These are phyloP conservation scores for Sardinella longiceps DNA, from an alignment of 2,797 vertebrate species.

Conservation along the genomic window DNA sequence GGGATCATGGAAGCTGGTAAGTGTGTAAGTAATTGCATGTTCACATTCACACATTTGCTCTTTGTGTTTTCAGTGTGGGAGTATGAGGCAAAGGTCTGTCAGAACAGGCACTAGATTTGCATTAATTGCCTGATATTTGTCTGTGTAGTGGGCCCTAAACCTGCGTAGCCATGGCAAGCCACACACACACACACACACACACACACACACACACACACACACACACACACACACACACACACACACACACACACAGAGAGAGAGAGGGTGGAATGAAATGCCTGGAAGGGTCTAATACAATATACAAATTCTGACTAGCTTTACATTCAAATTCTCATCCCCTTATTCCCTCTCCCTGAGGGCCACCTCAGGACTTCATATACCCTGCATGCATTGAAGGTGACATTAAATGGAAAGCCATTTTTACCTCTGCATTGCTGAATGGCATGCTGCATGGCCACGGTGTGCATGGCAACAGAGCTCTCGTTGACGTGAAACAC, in stretches of 20 bases:
- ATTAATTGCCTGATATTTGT: background rate
- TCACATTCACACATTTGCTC: background rate
- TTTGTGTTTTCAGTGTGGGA: background rate
- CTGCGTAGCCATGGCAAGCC: background rate
- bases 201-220: background rate
- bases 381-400: too few species aligned
- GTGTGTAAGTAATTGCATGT: background rate
- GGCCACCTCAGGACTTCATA: background rate
- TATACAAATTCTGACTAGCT: background rate
- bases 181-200: background rate
- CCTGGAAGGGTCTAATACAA: background rate
- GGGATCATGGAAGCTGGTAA: background rate
- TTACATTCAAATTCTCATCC: background rate
- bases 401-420: too few species aligned
- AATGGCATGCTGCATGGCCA: too few species aligned
- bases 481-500: too few species aligned
- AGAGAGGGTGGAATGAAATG: background rate
- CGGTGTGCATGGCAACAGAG: too few species aligned
- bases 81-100: background rate
- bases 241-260: background rate
- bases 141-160: background rate
- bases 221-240: background rate
- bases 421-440: too few species aligned
- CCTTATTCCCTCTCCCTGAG: background rate
- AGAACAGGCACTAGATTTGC: constrained; percentile 3